Conservation (phyloP, 2,797 vertebrate genomes). For the Coluber constrictor region DNA sequence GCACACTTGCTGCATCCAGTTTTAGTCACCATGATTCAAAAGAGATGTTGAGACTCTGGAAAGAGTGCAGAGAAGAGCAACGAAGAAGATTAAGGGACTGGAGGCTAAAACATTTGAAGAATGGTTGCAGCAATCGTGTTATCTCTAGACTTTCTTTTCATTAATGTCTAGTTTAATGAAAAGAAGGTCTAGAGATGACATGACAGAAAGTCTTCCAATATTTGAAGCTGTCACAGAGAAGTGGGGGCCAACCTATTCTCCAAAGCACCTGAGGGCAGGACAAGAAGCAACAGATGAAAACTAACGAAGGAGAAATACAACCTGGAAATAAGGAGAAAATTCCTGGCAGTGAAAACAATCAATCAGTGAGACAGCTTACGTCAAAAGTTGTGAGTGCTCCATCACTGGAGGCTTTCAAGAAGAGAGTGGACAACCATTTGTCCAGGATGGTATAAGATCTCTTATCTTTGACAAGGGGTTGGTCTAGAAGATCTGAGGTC, state of each 20-base stretch:
- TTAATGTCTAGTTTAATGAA: neutral
- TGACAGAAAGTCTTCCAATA: neutral
- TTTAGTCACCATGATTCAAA: neutral
- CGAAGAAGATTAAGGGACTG: neutral
- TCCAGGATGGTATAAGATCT: neutral
- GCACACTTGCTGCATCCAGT: neutral
- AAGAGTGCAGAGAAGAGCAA: neutral
- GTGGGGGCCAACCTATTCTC: fast-evolving
- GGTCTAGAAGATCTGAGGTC: neutral
- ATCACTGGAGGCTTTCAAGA: neutral
- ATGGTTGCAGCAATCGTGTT: neutral
- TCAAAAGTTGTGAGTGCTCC: neutral
- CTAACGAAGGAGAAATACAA: neutral
- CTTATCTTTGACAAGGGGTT: neutral
- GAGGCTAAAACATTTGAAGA: neutral
- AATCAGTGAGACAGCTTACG: neutral
- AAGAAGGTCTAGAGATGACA: neutral
- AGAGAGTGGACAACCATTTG: neutral
- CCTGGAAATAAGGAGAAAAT: neutral
- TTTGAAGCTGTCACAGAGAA: neutral
- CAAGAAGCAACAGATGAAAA: neutral
- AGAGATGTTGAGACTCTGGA: neutral
- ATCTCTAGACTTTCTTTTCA: too few relatives aligned
- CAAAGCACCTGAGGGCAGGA: neutral
- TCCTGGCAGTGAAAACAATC: neutral